These are phyloP conservation scores for Conus betulinus DNA, from an alignment of 1,140 invertebrate species.

Conservation along the genomic window DNA sequence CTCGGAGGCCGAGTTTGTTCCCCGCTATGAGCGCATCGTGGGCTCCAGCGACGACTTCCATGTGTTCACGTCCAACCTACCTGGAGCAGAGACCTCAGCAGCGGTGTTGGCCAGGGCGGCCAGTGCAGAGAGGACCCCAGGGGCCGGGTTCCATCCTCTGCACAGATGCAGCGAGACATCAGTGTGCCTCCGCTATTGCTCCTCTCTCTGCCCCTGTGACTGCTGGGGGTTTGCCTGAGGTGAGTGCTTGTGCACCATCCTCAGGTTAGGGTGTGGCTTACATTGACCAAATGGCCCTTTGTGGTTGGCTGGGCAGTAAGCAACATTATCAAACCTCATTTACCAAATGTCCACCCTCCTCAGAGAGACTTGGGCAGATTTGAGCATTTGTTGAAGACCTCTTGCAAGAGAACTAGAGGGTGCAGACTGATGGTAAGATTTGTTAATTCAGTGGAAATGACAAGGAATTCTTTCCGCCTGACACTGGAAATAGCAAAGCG, in stretches of 20 bases:
- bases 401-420: too few relatives aligned
- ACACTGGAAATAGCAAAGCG: too few relatives aligned
- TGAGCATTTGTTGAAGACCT: too few relatives aligned
- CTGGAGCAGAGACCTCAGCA: constrained; percentile 48
- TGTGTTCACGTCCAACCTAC: constrained; percentile 65
- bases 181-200: neutral
- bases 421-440: too few relatives aligned
- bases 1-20: constrained; percentile 36
- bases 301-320: too few relatives aligned
- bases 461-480: too few relatives aligned
- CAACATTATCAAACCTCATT: too few relatives aligned
- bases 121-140: neutral
- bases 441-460: too few relatives aligned
- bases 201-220: neutral
- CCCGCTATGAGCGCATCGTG: constrained; percentile 63
- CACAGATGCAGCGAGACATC: neutral
- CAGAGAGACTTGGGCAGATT: too few relatives aligned
- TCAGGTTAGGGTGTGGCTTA: too few relatives aligned
- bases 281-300: too few relatives aligned
- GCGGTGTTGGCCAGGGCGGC: neutral
- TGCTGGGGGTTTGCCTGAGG: neutral
- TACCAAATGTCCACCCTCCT: too few relatives aligned
- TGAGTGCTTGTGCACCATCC: neutral
- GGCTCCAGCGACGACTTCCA: constrained; percentile 56
- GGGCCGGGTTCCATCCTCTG: neutral